Conservation (phyloP, 2,113 vertebrate genomes). For the Salminus brasiliensis region DNA sequence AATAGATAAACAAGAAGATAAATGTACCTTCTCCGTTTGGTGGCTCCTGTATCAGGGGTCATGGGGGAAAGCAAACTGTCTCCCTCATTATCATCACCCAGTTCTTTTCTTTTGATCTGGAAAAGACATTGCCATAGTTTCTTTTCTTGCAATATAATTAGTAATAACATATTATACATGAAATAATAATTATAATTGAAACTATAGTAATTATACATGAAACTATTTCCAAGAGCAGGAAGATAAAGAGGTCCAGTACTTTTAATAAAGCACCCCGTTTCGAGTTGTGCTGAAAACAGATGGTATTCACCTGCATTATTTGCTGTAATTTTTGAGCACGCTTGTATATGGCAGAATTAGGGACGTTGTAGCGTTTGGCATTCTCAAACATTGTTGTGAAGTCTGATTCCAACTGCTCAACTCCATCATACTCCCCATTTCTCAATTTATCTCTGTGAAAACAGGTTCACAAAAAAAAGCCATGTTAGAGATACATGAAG, state of each 20-base stretch:
- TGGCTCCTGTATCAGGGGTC: constrained; percentile 88
- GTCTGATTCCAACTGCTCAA: constrained; percentile 92
- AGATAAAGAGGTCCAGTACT: not conserved
- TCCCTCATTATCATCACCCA: constrained; percentile 92
- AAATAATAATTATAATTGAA: too few species aligned
- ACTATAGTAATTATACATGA: too few species aligned
- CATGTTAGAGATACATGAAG: not conserved
- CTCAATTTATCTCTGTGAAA: constrained; percentile 88
- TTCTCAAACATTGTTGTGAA: constrained; percentile 97
- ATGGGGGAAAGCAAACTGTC: constrained; percentile 90
- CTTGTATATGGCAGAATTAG: constrained; percentile 96
- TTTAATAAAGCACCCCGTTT: not conserved
- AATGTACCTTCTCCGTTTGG: constrained; percentile 90
- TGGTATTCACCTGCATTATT: constrained; percentile 86
- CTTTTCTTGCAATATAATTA: too few species aligned
- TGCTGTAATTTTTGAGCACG: constrained; percentile 94
- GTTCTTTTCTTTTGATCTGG: constrained; percentile 91
- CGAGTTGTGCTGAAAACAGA: not conserved
- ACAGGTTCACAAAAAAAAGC: not conserved
- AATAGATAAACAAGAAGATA: too few species aligned
- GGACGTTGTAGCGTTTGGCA: constrained; percentile 97
- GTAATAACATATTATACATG: too few species aligned
- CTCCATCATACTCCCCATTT: constrained; percentile 90
- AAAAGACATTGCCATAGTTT: constrained; percentile 51
- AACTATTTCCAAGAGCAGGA: too few species aligned